These are phyloP conservation scores for Diglossa cyanea DNA, from an alignment of 2,797 vertebrate genomes.

Conservation along the genomic window DNA sequence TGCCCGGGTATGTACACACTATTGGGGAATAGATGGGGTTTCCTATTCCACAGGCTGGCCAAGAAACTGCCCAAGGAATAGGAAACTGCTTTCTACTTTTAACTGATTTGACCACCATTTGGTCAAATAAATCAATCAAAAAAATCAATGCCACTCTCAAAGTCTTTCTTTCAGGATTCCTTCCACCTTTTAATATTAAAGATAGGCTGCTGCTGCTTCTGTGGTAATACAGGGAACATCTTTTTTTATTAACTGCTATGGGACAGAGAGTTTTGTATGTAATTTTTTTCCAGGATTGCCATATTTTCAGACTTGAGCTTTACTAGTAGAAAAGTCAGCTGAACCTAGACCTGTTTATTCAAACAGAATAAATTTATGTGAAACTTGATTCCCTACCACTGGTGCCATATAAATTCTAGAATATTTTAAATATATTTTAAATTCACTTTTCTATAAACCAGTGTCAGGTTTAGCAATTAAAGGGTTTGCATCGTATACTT, in stretches of 20 bases:
- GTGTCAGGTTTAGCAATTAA: not conserved
- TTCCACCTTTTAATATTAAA: not conserved
- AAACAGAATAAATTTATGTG: not conserved
- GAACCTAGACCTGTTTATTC: not conserved
- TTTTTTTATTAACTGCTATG: not conserved
- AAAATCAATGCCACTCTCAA: not conserved
- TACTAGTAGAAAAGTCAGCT: not conserved
- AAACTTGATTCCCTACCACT: not conserved
- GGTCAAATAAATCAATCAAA: not conserved
- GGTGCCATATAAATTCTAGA: not conserved
- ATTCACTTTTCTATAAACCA: not conserved
- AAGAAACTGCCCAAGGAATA: not conserved
- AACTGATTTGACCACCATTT: not conserved
- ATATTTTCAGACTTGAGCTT: not conserved
- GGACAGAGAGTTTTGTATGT: not conserved
- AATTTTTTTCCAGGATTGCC: not conserved
- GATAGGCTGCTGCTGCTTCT: not conserved
- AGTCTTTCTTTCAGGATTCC: not conserved
- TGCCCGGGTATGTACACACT: fast-evolving
- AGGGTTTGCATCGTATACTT: not conserved
- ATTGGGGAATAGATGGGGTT: not conserved
- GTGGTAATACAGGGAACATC: not conserved
- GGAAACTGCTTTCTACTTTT: not conserved
- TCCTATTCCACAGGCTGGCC: not conserved
- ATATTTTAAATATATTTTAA: not conserved